phyloP scores from a whole-genome alignment of 2,113 vertebrate genomes.

The Tiliqua scincoides region DNA sequence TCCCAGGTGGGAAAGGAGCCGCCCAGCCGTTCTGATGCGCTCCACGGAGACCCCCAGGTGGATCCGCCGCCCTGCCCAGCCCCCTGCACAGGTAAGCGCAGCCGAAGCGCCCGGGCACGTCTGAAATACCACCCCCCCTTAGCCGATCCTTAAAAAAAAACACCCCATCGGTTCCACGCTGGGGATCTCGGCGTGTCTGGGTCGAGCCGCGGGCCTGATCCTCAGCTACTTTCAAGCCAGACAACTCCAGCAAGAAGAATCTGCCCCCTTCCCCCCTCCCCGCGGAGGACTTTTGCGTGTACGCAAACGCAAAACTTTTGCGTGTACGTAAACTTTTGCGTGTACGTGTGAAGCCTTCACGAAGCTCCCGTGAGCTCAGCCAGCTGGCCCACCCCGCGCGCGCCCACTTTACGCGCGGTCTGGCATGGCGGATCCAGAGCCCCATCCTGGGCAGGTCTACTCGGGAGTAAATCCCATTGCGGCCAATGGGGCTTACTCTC shows the following conservation, averaged over 20 bases:
- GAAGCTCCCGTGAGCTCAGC: neutral
- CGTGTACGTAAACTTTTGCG: too few relatives aligned
- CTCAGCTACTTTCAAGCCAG: neutral
- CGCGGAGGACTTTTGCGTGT: neutral
- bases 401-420: too few relatives aligned
- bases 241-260: neutral
- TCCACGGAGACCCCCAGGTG: slow-evolving; percentile 65
- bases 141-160: too few relatives aligned
- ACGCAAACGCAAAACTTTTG: too few relatives aligned
- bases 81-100: slow-evolving; percentile 68
- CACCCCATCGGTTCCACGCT: too few relatives aligned
- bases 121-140: too few relatives aligned
- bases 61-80: slow-evolving; percentile 27
- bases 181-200: neutral
- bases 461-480: too few relatives aligned
- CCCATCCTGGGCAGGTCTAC: too few relatives aligned
- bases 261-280: neutral
- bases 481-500: too few relatives aligned
- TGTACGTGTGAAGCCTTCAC: neutral
- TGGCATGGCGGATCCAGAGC: neutral
- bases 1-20: slow-evolving; percentile 71
- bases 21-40: slow-evolving; percentile 56
- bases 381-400: neutral
- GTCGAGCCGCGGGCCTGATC: neutral
- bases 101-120: neutral